Base-by-base conservation (phyloP, 2,888 invertebrate species). In the Gasteruption jaculator region DNA sequence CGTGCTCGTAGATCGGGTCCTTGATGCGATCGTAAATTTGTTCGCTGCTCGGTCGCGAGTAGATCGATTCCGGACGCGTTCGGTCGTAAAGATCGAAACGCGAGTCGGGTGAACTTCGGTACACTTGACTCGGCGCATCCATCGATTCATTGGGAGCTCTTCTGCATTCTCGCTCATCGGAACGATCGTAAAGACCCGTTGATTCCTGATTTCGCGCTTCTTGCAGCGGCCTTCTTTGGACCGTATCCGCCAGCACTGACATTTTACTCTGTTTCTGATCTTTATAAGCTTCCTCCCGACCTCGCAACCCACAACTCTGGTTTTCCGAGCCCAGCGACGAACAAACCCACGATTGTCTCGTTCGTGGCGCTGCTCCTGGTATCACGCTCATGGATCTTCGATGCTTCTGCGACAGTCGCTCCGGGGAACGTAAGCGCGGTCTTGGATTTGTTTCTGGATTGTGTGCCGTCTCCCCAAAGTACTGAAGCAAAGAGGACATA, bases 391-490 rank as follows among this genome's bases (percentile, higher is more conserved):
- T 65, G 67, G 78, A 70, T 68, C 77, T 63, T 68, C 78, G 48
- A 70, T 71, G 52, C 72, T 72, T 50, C 71, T 76, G 55, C 67
- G 59, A 49, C 3, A 76, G 72, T 37, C 75, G 74, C 54, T 75
- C 63, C 4, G 73, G 74, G 2, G 72, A 68, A 36, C 65, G 62
- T 24, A 68, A 49, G 14, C 72, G 71, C 25, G 76, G 75, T 45
- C 81, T 76, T 67, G 85, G 86, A 73, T 90, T 90, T 53, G 88
- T 83, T 71, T 88, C 86, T 30, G 92, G 90, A 67, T 91, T 88
- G 71, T 92, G 89, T 15, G 92, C 92, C 50, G 90, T 89, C 68
- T 88, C 87, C 54, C 90, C 85, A 72, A 90, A 92, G 74, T 89
- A 91, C 91, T 91, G 73, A 11, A 72, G 71, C 41, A 51, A 45